Evolutionary conservation across 2,113 vertebrate species (phyloP), one percentile per base, ranked within the genome.

Genomic region (Amphiprion ocellaris): DNA sequence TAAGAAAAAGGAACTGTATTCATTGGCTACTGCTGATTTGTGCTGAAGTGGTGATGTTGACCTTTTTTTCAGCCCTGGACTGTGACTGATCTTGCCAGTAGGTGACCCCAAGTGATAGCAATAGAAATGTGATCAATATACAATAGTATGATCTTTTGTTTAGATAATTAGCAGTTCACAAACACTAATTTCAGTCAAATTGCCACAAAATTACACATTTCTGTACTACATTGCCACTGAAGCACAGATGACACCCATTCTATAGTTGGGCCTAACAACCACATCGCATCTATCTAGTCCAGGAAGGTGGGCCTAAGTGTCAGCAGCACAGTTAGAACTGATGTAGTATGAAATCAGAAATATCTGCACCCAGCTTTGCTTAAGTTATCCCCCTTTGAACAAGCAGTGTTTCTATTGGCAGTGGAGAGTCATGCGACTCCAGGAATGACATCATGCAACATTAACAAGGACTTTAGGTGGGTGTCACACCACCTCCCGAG

Each of bases 401-500:
- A 74, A 88, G 74, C 78, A 64, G 79, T 82, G 82, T 86, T 85
- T 89, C 58, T 85, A 70, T 84, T 87, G 80, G 89, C 87, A 85
- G 88, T 88, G 84, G 74, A 79, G 79, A 89, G 89, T 88, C 81
- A 24, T 28, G 71, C 84, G 87, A 91, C 85, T 84, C 83, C 67
- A 62, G 73, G 79, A 89, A 90, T 89, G 85, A 92, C 85, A 91
- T 93, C 92, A 93, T 94, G 92, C 91, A 93, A 94, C 82, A 91
- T 83, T 78, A 80, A 91, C 44, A 67, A 77, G 68, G 49, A 74
- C 66, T 75, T 62, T 8, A 11, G 62, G 65, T 4, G 12, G 68
- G 52, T 47, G 16, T 91, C 94, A 99, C 89, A 99, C 97, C 95
- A 99, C 96, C 88, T 98, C 97, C 63, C 96, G 94, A 85, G 92